Percentiles rank a stretch among this genome's conserved stretches.
phyloP scores from a whole-genome alignment of 1,140 invertebrate genomes.

The Thereuonema tuberculata region DNA sequence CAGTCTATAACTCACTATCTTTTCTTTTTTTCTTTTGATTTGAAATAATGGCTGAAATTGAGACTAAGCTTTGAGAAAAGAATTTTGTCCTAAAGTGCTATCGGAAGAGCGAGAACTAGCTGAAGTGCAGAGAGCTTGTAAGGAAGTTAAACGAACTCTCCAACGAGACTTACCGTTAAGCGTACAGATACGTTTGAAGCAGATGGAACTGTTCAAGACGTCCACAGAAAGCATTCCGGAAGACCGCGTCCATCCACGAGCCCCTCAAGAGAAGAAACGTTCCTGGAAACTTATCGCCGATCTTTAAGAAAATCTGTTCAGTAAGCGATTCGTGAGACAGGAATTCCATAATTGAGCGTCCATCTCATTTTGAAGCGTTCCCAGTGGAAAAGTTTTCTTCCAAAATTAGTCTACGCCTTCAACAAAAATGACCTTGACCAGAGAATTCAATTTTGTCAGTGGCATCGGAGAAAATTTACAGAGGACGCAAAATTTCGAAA shows the following conservation, averaged over 20 bases:
- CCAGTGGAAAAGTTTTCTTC: slow-evolving; percentile 16
- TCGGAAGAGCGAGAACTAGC: not conserved
- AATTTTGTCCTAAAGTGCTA: not conserved
- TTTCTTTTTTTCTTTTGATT: not conserved
- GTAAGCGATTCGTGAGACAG: slow-evolving; percentile 11
- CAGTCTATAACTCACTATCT: not conserved
- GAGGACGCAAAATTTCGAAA: slow-evolving; percentile 13
- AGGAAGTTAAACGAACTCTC: not conserved
- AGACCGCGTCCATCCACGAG: slow-evolving; percentile 9
- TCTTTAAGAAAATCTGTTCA: slow-evolving; percentile 13
- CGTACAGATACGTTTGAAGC: not conserved
- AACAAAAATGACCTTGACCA: slow-evolving; percentile 15
- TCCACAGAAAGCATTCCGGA: slow-evolving; percentile 7
- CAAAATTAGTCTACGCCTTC: slow-evolving; percentile 12
- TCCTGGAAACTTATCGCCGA: slow-evolving; percentile 10
- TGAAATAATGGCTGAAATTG: not conserved
- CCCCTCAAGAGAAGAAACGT: slow-evolving; percentile 5
- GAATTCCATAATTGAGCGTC: slow-evolving; percentile 8
- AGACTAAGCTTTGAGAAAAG: not conserved
- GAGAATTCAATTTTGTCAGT: slow-evolving; percentile 16
- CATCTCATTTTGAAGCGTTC: slow-evolving; percentile 10
- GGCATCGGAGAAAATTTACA: slow-evolving; percentile 9
- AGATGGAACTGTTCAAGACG: slow-evolving; percentile 10
- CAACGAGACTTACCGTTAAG: not conserved
- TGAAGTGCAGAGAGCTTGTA: not conserved